A percentile compares a stretch with the other conserved stretches of the same genome.
Conservation (phyloP, 2,113 vertebrate genomes). For the Addax nasomaculatus region DNA sequence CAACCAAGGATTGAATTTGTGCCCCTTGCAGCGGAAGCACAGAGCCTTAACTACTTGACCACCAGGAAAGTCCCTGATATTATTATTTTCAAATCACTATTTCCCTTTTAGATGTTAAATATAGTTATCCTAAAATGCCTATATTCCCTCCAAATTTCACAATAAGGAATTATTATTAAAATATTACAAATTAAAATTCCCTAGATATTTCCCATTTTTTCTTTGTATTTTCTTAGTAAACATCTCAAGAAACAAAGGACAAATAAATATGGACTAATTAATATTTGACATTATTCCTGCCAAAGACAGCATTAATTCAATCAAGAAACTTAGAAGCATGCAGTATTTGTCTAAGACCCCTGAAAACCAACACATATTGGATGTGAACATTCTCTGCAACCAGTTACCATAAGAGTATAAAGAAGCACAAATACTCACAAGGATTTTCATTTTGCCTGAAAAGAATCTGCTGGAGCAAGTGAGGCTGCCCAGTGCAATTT, state of each 20-base stretch:
- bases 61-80: background rate
- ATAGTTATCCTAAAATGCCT: background rate
- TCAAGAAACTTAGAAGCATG: background rate
- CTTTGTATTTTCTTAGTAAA: background rate
- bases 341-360: background rate
- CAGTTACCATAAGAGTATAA: background rate
- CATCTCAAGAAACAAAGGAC: background rate
- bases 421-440: constrained; percentile 76
- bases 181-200: background rate
- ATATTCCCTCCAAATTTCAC: background rate
- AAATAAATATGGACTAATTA: background rate
- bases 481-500: background rate
- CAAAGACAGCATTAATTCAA: background rate
- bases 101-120: background rate
- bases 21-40: background rate
- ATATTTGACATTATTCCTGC: background rate
- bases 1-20: background rate
- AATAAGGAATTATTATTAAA: background rate
- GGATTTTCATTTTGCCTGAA: constrained; percentile 75
- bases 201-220: background rate
- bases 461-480: constrained; percentile 51
- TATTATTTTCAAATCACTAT: background rate
- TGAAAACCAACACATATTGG: background rate
- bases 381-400: background rate
- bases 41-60: background rate